Evolutionary conservation across 2,797 vertebrate species (phyloP).

Genomic region (Sebastes kiyomatsui): DNA sequence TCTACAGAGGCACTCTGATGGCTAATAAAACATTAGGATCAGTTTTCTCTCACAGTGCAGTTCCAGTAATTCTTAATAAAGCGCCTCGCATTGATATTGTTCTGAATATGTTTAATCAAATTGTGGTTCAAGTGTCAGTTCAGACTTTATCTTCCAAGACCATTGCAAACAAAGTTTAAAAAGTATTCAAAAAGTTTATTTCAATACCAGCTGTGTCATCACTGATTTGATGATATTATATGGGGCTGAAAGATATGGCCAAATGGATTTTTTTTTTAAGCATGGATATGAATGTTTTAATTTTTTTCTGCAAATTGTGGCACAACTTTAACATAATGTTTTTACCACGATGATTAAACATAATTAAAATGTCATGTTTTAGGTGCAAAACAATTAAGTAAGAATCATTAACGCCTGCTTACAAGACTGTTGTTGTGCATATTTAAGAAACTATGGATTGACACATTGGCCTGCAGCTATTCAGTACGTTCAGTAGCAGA

Average conservation of each 20-base stretch:
- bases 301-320: not conserved
- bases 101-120: constrained; percentile 9
- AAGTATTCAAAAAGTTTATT: not conserved
- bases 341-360: not conserved
- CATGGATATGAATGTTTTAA: not conserved
- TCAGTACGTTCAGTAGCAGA: not conserved
- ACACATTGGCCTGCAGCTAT: not conserved
- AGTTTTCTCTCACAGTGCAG: constrained; percentile 1
- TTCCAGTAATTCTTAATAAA: constrained; percentile 10
- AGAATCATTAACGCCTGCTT: not conserved
- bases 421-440: not conserved
- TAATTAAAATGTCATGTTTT: not conserved
- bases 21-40: constrained; percentile 15
- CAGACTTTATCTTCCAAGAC: not conserved
- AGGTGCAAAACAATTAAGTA: no score
- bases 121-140: not conserved
- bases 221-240: not conserved
- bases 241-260: not conserved
- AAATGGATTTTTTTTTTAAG: not conserved
- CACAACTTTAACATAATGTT: not conserved
- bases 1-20: not conserved
- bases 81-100: not conserved
- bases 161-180: not conserved
- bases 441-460: not conserved
- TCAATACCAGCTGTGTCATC: not conserved